Evolutionary conservation across 2,113 vertebrate genomes (phyloP).

Genomic region (Lophura nycthemera): DNA sequence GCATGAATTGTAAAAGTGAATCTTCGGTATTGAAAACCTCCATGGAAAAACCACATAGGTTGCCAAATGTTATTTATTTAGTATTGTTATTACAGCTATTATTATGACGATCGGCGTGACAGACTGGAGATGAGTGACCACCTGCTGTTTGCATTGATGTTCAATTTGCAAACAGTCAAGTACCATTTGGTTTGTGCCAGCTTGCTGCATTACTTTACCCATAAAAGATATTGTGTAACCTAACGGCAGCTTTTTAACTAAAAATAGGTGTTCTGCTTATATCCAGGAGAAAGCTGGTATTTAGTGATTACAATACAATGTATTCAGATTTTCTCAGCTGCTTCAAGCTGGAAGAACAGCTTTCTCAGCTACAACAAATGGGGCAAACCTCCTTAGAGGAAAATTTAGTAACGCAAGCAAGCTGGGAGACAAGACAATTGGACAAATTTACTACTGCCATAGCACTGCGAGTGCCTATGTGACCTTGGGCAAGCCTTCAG

Average conservation of each 20-base stretch:
- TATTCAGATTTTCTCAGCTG: slow-evolving; percentile 43
- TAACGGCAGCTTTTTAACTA: slow-evolving; percentile 59
- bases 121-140: slow-evolving; percentile 49
- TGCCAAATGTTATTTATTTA: slow-evolving; percentile 31
- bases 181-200: slow-evolving; percentile 55
- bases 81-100: slow-evolving; percentile 7
- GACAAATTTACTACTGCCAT: slow-evolving; percentile 29
- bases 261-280: slow-evolving; percentile 63
- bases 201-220: slow-evolving; percentile 60
- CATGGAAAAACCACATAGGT: background rate
- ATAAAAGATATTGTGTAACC: slow-evolving; percentile 54
- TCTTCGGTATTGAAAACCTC: background rate
- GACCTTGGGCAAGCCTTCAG: slow-evolving; percentile 17
- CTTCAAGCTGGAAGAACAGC: slow-evolving; percentile 29
- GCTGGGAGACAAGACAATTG: slow-evolving; percentile 20
- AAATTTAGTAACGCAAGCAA: slow-evolving; percentile 47
- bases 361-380: slow-evolving; percentile 39
- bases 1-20: background rate
- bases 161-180: slow-evolving; percentile 64
- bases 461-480: background rate
- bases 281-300: slow-evolving; percentile 34
- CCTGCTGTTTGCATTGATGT: slow-evolving; percentile 56
- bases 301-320: slow-evolving; percentile 40
- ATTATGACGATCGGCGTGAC: background rate
- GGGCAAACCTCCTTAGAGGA: slow-evolving; percentile 39